Evolutionary conservation across 1,140 invertebrate species (phyloP).

Genomic region (Acyrthosiphon pisum): DNA sequence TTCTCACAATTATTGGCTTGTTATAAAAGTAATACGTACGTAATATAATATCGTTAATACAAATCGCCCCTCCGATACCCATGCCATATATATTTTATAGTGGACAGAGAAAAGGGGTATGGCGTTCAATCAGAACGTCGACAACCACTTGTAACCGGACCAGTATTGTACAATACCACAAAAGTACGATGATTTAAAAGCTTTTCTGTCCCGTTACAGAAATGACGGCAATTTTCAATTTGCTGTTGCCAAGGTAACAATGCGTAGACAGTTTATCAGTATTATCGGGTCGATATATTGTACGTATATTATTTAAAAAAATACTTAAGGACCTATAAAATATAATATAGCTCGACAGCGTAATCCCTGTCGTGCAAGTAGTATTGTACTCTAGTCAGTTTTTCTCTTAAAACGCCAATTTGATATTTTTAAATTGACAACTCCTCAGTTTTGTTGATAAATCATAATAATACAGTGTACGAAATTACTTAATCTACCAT

Average conservation of each 20-base stretch:
- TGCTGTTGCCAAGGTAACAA: slow-evolving; percentile 48
- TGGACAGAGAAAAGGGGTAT: not conserved
- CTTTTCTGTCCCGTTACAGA: slow-evolving; percentile 48
- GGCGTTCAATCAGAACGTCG: slow-evolving; percentile 13
- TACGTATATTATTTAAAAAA: not conserved
- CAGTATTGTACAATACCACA: slow-evolving; percentile 26
- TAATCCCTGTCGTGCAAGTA: not conserved
- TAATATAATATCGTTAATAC: not conserved
- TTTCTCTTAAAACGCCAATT: not conserved
- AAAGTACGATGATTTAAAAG: slow-evolving; percentile 50
- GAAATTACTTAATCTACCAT: not conserved
- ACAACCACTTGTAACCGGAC: slow-evolving; percentile 37
- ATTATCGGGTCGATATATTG: slow-evolving; percentile 42
- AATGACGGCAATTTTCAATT: slow-evolving; percentile 56
- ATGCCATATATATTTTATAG: not conserved
- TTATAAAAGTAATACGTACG: not conserved
- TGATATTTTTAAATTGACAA: not conserved
- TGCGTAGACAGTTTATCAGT: slow-evolving; percentile 54
- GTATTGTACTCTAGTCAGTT: not conserved
- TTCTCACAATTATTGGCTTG: not conserved
- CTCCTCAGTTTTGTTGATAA: not conserved
- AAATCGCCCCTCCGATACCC: not conserved
- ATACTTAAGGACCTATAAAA: slow-evolving; percentile 5
- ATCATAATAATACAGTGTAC: not conserved
- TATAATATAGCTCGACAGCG: not conserved